phyloP scores from a whole-genome alignment of 1,140 invertebrate genomes.

The Anoplophora glabripennis region DNA sequence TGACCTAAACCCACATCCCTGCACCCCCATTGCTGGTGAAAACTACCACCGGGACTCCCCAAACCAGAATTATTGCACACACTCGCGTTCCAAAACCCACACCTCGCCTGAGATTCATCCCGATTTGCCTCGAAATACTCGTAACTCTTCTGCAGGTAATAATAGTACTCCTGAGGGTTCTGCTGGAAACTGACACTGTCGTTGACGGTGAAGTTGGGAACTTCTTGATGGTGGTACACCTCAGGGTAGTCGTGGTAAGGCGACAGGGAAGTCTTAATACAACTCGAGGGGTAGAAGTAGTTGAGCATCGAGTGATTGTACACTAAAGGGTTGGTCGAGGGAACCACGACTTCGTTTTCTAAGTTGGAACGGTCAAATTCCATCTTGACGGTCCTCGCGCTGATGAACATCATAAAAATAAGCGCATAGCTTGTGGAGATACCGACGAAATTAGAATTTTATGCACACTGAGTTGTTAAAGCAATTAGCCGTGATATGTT shows the following conservation, averaged over 20 bases:
- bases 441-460: constrained; percentile 1
- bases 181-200: neutral
- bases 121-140: constrained; percentile 6
- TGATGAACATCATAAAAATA: constrained; percentile 2
- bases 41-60: neutral
- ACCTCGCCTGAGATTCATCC: neutral
- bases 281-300: neutral
- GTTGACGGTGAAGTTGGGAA: neutral
- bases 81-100: too few species aligned
- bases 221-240: neutral
- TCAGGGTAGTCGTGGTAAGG: constrained; percentile 2
- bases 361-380: neutral
- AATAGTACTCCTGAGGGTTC: constrained; percentile 18
- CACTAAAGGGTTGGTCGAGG: neutral
- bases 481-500: constrained; percentile 9
- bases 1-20: neutral
- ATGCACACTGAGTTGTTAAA: constrained; percentile 10
- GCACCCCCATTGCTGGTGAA: neutral
- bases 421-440: too few species aligned
- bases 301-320: neutral
- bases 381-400: neutral
- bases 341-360: neutral
- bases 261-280: neutral
- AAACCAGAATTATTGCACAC: too few species aligned
- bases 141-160: constrained; percentile 11